Percentiles rank a stretch among this genome's conserved stretches.
These are phyloP conservation scores for Dioctria linearis DNA, from an alignment of 2,888 invertebrate genomes.

Conservation along the genomic window DNA sequence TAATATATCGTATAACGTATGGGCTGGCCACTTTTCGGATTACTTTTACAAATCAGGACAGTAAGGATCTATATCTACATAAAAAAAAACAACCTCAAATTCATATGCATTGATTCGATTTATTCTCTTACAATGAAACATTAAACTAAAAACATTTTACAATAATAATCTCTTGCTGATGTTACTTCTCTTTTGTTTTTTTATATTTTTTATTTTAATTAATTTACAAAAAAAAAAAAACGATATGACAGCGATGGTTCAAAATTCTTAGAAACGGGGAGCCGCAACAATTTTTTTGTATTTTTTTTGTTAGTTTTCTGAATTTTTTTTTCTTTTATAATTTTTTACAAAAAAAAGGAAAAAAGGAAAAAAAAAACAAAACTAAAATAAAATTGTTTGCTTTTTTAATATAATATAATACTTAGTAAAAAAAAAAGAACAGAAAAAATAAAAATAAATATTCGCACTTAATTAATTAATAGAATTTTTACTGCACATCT, in stretches of 20 bases:
- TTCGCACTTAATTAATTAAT: neutral
- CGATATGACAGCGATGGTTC: slow-evolving; percentile 36
- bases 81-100: neutral
- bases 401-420: too few relatives aligned
- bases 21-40: too few relatives aligned
- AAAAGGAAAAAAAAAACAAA: too few relatives aligned
- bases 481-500: too few relatives aligned
- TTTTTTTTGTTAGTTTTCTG: neutral
- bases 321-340: neutral
- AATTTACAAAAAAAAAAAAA: neutral
- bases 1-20: too few relatives aligned
- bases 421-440: too few relatives aligned
- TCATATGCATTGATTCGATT: slow-evolving; percentile 43
- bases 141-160: slow-evolving; percentile 50
- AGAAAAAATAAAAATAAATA: slow-evolving; percentile 16
- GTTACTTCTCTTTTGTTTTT: neutral
- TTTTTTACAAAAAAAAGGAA: neutral
- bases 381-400: too few relatives aligned
- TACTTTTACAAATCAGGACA: too few relatives aligned
- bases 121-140: slow-evolving; percentile 45
- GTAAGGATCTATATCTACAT: too few relatives aligned
- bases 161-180: slow-evolving; percentile 35
- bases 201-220: too few relatives aligned
- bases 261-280: neutral
- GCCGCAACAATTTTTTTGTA: neutral